Evolutionary conservation across 2,113 vertebrate species (phyloP), one percentile per base, ranked within the genome.

Genomic region (Nematolebias whitei): DNA sequence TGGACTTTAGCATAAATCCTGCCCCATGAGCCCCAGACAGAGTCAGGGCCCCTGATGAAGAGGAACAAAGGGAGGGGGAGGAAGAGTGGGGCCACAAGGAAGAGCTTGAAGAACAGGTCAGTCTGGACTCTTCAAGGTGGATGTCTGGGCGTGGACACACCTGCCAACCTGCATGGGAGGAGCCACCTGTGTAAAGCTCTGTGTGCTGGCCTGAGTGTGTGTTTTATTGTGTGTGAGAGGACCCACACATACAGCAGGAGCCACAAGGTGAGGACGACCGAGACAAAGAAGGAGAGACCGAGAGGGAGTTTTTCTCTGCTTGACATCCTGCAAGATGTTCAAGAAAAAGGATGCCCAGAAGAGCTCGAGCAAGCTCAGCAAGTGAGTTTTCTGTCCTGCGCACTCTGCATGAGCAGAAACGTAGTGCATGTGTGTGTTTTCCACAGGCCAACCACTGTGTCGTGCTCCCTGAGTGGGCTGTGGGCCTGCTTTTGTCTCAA

Each of bases 61-160:
- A 47, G 54, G 48, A 44, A 63, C 66, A 63, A 61, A 63, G 49
- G 59, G 66, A 63, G 61, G 61, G 47, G 61, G 65, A n/a, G 19
- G 63, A 56, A 61, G 65, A 54, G 62, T 53, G 45, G 74, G 69
- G 63, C 54, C 40, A 22, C 35, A 58, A 38, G n/a, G 45, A 55
- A 60, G 63, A 49, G 63, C 65, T 51, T 9, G 9, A 39, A 60
- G 66, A 93, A 93, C 93, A 82, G 90, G 93, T 93, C 50, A 0
- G 57, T 76, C 93, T 76, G 54, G 93, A 93, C 68, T 59, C 58
- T 64, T 55, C 73, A 11, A 65, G 87, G 69, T 80, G 72, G 72
- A 79, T 78, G 80, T 81, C 76, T 85, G 86, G 89, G 90, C 68
- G 83, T 85, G 35, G 78, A 73, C 92, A 82, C 88, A 82, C 92